Evolutionary conservation across 23 tunicate genomes (phyloP), one percentile per base, ranked within the genome.

Genomic region (Styela clava): DNA sequence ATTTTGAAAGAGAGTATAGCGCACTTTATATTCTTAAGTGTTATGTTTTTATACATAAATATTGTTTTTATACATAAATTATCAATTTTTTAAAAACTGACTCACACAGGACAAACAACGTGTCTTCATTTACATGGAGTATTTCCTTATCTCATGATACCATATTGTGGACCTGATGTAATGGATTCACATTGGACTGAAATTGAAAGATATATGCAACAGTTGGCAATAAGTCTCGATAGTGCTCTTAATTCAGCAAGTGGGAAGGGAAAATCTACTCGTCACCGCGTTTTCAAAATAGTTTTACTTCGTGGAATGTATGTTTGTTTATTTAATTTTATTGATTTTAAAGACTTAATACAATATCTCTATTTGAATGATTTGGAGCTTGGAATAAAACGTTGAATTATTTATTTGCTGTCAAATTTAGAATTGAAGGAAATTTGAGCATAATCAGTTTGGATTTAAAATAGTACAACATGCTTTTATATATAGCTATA

Each of bases 121-220:
- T 93, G 98, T 63, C 56, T 88, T 63, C 84, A 93, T 52, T 29
- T 93, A 35, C 98, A 93, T 85, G 92, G 98, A 2, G 85, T 82
- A 5, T 88, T 93, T 84, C 92, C 92, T 22, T 93, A 93, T 63
- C 70, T 93, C 24, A 61, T 93, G 87, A 74, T 87, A 9, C 87
- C 87, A 27, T 87, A 85, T 36, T 20, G 63, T 80, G 93, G 93
- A 62, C 98, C 90, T 24, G 82, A 67, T 64, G 81, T 77, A 36
- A 73, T 51, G n/a, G 56, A 33, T 28, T 29, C 79, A 24, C 82
- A 83, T 22, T 25, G 52, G 35, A 19, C 73, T 1, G 79, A 74
- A 21, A 44, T 82, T 62, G 85, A 86, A 34, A 68, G 64, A 31
- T 83, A 86, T 64, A 35, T 86, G 31, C 83, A 61, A 3, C 87